phyloP scores from a whole-genome alignment of 2,113 vertebrate genomes.

The Bos taurus region DNA sequence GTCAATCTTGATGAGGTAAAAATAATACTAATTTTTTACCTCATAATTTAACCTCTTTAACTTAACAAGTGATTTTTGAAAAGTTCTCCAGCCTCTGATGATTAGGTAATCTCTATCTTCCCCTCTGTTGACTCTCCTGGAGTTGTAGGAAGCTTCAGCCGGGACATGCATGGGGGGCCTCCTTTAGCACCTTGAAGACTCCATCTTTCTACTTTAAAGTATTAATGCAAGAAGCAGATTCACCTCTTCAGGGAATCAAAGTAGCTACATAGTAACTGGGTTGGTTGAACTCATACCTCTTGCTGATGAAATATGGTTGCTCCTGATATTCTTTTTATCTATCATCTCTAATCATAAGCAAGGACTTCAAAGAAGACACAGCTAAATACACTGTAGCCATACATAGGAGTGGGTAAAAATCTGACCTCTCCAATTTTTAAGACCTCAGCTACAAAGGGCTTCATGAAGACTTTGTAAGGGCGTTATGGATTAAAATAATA shows the following conservation, averaged over 20 bases:
- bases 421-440: slow-evolving; percentile 52
- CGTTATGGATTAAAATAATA: slow-evolving; percentile 62
- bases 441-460: slow-evolving; percentile 52
- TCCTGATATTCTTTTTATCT: slow-evolving; percentile 53
- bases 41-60: not conserved
- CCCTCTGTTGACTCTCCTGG: slow-evolving; percentile 21
- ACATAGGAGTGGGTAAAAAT: not conserved
- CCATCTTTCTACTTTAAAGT: slow-evolving; percentile 3
- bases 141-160: slow-evolving; percentile 20
- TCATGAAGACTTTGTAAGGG: slow-evolving; percentile 38
- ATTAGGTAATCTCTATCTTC: not conserved
- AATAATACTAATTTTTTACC: not conserved
- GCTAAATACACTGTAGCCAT: not conserved
- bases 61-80: slow-evolving; percentile 48
- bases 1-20: not conserved
- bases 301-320: slow-evolving; percentile 55
- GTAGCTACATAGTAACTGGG: not conserved
- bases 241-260: not conserved
- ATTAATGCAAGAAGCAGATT: not conserved
- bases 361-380: slow-evolving; percentile 44
- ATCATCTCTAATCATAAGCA: slow-evolving; percentile 48
- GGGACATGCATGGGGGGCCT: not conserved
- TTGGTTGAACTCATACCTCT: not conserved
- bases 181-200: not conserved
- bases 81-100: not conserved